These are phyloP conservation scores for Schizaphis graminum DNA, from an alignment of 2,888 invertebrate genomes.

Conservation along the genomic window DNA sequence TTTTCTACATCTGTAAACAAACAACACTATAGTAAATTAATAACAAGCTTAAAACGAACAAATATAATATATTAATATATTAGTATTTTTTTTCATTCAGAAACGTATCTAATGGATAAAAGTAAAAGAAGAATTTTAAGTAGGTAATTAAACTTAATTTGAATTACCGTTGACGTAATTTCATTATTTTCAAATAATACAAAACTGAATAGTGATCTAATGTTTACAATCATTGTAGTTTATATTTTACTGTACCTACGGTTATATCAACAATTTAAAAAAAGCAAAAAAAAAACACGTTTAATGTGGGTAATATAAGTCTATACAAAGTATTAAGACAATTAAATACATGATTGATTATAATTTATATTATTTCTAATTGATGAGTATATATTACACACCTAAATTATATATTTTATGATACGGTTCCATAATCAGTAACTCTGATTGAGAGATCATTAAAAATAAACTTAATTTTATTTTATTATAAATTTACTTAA, in stretches of 20 bases:
- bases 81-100: background rate
- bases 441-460: background rate
- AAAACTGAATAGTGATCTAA: background rate
- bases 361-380: background rate
- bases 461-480: background rate
- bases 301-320: background rate
- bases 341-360: background rate
- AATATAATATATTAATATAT: background rate
- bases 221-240: constrained; percentile 5
- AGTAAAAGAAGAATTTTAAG: background rate
- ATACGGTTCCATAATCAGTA: background rate
- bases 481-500: background rate
- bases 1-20: background rate
- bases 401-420: background rate
- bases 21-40: background rate
- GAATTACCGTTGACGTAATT: background rate
- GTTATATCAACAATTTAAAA: background rate
- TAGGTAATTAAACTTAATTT: background rate
- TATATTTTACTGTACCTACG: background rate
- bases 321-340: background rate
- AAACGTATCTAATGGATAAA: background rate
- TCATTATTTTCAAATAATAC: background rate
- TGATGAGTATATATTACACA: background rate
- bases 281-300: background rate
- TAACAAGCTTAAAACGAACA: background rate